These are phyloP conservation scores for Falco columbarius DNA, from an alignment of 2,797 vertebrate species.

Conservation along the genomic window DNA sequence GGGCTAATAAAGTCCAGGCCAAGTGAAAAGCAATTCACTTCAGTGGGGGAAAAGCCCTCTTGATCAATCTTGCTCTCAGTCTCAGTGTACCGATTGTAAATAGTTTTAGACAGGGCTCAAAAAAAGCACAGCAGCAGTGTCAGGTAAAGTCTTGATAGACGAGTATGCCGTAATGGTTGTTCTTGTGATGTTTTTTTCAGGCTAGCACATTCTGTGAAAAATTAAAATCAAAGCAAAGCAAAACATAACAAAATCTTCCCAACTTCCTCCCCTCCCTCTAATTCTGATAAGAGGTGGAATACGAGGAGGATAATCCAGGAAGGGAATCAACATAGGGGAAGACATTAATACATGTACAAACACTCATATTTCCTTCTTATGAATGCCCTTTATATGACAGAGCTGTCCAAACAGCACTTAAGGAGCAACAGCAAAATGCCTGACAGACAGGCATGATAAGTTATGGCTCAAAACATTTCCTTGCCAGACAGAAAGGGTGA, in stretches of 20 bases:
- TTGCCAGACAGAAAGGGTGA: constrained; percentile 24
- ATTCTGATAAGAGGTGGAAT: neutral
- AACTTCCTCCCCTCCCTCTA: neutral
- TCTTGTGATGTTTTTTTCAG: constrained; percentile 10
- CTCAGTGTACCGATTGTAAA: constrained; percentile 1
- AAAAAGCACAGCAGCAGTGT: constrained; percentile 4
- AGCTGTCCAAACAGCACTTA: constrained; percentile 61
- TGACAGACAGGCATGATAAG: constrained; percentile 18
- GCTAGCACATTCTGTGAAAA: constrained; percentile 26
- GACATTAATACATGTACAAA: constrained; percentile 21
- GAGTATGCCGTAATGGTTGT: neutral
- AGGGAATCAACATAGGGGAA: neutral
- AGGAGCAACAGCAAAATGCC: constrained; percentile 31
- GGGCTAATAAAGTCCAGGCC: neutral
- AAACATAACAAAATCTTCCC: neutral
- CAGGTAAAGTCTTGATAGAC: neutral
- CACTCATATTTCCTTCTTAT: constrained; percentile 28
- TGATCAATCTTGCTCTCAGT: neutral
- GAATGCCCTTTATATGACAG: constrained; percentile 40
- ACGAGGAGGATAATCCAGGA: constrained; percentile 10
- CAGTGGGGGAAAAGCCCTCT: neutral
- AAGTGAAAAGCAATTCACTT: constrained; percentile 21
- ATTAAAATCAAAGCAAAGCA: constrained; percentile 6
- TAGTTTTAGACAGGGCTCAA: constrained; percentile 42
- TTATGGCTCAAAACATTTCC: constrained; percentile 38